Conservation (phyloP, 2,113 vertebrate genomes). For the Caracal caracal region DNA sequence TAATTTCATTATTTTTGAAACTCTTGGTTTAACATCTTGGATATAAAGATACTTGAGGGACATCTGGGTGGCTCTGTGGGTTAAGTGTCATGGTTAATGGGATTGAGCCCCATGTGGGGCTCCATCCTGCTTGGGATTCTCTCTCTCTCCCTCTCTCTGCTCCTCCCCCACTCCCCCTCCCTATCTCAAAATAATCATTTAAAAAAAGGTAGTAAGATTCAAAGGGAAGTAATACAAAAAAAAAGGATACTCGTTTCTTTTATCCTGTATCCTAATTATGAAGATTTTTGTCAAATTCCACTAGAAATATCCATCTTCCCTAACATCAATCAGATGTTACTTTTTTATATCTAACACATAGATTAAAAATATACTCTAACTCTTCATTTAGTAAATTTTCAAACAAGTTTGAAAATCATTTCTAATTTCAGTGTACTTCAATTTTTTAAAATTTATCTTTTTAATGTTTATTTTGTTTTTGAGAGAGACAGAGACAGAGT, state of each 20-base stretch:
- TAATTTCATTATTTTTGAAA: not conserved
- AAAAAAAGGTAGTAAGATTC: not conserved
- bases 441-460: not conserved
- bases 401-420: not conserved
- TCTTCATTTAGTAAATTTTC: slow-evolving; percentile 42
- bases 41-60: not conserved
- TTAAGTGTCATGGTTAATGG: no score
- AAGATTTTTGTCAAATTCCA: not conserved
- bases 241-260: not conserved
- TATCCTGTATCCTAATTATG: not conserved
- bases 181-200: no score
- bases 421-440: not conserved
- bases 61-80: no score
- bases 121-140: no score
- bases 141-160: no score
- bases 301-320: not conserved
- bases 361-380: not conserved
- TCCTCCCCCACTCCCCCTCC: no score
- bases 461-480: no score
- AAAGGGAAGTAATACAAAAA: slow-evolving; percentile 36
- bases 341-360: not conserved
- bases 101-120: no score
- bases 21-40: not conserved
- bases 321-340: not conserved
- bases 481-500: no score